Percentiles rank a stretch among this genome's conserved stretches.
These are phyloP conservation scores for Synergus japonicus DNA, from an alignment of 2,888 invertebrate genomes.

Conservation along the genomic window DNA sequence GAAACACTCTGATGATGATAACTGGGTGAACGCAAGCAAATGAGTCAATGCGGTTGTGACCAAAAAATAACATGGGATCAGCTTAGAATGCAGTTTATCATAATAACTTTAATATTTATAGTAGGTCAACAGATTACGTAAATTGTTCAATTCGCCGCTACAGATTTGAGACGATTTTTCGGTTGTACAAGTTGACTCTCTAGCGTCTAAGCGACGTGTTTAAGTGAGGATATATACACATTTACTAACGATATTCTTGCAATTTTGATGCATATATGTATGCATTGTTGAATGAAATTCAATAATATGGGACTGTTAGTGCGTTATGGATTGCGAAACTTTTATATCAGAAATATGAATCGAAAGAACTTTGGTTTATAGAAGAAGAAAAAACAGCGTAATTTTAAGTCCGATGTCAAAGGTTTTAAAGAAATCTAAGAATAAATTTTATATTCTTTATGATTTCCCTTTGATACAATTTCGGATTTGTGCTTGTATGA, in stretches of 20 bases:
- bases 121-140: conserved; percentile 18
- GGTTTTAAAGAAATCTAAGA: background rate
- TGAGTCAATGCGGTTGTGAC: conserved; percentile 73
- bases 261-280: conserved; percentile 34
- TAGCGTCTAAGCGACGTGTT: conserved; percentile 23
- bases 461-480: background rate
- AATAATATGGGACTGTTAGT: conserved; percentile 3
- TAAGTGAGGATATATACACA: conserved; percentile 15
- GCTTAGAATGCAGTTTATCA: conserved; percentile 68
- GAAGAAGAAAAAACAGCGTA: background rate
- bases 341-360: conserved; percentile 9
- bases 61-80: conserved; percentile 74
- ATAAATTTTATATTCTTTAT: background rate
- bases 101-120: conserved; percentile 38
- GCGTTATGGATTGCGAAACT: conserved; percentile 20
- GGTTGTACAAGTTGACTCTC: conserved; percentile 28
- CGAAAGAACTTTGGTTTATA: background rate
- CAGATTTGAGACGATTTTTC: conserved; percentile 34
- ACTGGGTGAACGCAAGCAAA: background rate
- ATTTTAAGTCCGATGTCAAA: background rate
- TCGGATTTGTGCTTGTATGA: background rate
- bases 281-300: conserved; percentile 25
- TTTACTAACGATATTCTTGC: conserved; percentile 32
- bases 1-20: conserved; percentile 1
- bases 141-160: conserved; percentile 35